A percentile compares a stretch with the other conserved stretches of the same genome.
These are phyloP conservation scores for Agrochola macilenta DNA, from an alignment of 2,888 invertebrate species.

Conservation along the genomic window DNA sequence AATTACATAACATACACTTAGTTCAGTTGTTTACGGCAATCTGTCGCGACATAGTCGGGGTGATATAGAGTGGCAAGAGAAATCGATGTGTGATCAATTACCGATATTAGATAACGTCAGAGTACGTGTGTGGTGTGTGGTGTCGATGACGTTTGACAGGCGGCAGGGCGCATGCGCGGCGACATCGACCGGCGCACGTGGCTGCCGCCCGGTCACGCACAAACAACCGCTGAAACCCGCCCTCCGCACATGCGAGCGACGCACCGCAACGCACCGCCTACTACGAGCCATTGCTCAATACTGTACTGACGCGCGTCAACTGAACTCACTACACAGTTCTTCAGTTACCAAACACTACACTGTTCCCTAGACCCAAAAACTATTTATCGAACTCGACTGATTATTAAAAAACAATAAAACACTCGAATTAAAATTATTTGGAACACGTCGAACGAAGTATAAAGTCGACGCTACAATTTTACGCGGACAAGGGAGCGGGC, in stretches of 20 bases:
- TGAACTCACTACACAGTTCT: slow-evolving; percentile 57
- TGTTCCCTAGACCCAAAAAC: slow-evolving; percentile 5
- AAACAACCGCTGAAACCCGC: slow-evolving; percentile 70
- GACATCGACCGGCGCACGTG: slow-evolving; percentile 87
- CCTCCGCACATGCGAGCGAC: slow-evolving; percentile 50
- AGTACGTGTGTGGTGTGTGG: slow-evolving; percentile 55
- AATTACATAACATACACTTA: slow-evolving; percentile 60
- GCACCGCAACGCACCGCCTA: slow-evolving; percentile 52
- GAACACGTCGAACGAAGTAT: slow-evolving; percentile 7
- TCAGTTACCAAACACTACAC: slow-evolving; percentile 52
- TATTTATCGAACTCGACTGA: neutral
- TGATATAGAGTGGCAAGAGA: slow-evolving; percentile 50
- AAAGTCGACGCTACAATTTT: slow-evolving; percentile 18
- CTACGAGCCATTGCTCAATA: slow-evolving; percentile 55
- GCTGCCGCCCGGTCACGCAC: slow-evolving; percentile 69
- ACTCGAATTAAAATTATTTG: slow-evolving; percentile 11
- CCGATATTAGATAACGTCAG: slow-evolving; percentile 69
- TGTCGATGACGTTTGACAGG: slow-evolving; percentile 75
- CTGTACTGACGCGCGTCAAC: slow-evolving; percentile 42
- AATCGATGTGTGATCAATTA: slow-evolving; percentile 72
- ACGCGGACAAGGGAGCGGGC: slow-evolving; percentile 43
- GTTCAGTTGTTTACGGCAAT: slow-evolving; percentile 50
- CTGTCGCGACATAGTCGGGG: slow-evolving; percentile 50
- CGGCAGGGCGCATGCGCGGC: slow-evolving; percentile 80
- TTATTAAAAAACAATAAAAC: neutral